Evolutionary conservation across 2,888 invertebrate genomes (phyloP), one percentile per base, ranked within the genome.

Genomic region (Troides aeacus): DNA sequence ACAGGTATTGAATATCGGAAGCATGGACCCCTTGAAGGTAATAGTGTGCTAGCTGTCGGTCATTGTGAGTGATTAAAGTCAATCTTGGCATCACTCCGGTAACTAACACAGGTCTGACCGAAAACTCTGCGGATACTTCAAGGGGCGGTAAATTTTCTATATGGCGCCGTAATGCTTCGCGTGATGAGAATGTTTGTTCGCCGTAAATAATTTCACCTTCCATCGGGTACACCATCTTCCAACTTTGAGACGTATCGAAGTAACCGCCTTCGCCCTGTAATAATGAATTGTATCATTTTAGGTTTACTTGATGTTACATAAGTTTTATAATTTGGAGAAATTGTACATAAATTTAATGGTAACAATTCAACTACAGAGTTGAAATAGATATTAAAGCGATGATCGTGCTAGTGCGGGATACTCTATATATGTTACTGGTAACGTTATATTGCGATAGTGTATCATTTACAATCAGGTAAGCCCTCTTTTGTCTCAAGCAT

Each of bases 261-360:
- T 90, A 92, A 0, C 92, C 92, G 69, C 91, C 88, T 58, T 85
- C 85, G n/a, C 92, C 90, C 89, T 91, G 81, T 0, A 71, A 74
- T 53, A 5, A 24, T 21, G 10, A 39, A 8, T 7, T 10, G 10
- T 30, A 30, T 30, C 30, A 30, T 30, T 30, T 30, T 30, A 30
- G 30, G 5, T 50, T 18, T 50, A 50, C 10, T 50, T 12, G 1
- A 15, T 50, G 18, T 17, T 17, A 50, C 15, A 15, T 50, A 15
- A 50, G 50, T 50, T 15, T 50, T 50, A 39, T 8, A 10, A 10
- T 8, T 10, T 39, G 10, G 39, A 39, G 7, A 39, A 10, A 39
- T 39, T 1, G 39, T 39, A 39, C 39, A 10, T 39, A 39, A 39
- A 7, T 10, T 39, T 39, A 10, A 39, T 10, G 1, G 39, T 10